Conservation (phyloP, 2,113 vertebrate genomes). For the Cryptomyrus ogoouensis region DNA sequence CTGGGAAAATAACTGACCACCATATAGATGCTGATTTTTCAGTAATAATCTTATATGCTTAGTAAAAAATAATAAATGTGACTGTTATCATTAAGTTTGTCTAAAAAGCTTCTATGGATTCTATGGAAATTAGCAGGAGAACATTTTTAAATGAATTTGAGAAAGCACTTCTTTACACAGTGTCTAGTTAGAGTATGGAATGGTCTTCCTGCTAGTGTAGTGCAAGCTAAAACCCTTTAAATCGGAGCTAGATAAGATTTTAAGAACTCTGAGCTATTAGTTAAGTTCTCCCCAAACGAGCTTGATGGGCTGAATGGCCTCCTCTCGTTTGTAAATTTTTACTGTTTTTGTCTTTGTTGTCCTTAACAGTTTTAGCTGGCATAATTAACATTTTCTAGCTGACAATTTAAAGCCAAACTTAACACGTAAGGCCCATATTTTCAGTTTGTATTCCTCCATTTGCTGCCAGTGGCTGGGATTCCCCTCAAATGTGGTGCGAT, state of each 20-base stretch:
- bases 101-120: background rate
- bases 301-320: background rate
- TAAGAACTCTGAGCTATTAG: too few relatives aligned
- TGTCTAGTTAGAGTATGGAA: too few relatives aligned
- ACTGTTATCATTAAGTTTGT: background rate
- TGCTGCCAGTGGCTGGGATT: slow-evolving; percentile 1
- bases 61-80: background rate
- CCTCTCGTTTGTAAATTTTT: background rate
- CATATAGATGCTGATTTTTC: background rate
- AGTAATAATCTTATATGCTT: background rate
- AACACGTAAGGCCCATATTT: slow-evolving; percentile 17
- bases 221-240: too few relatives aligned
- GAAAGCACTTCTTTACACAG: too few relatives aligned
- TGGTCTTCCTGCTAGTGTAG: too few relatives aligned
- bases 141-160: too few relatives aligned
- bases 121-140: too few relatives aligned
- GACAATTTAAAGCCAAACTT: slow-evolving; percentile 12
- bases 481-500: background rate
- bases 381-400: background rate
- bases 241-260: too few relatives aligned
- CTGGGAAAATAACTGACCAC: background rate
- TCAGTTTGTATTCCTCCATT: background rate
- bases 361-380: background rate
- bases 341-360: background rate
- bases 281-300: too few relatives aligned